phyloP scores from a whole-genome alignment of 2,888 invertebrate genomes.

The Eristalis intricaria region DNA sequence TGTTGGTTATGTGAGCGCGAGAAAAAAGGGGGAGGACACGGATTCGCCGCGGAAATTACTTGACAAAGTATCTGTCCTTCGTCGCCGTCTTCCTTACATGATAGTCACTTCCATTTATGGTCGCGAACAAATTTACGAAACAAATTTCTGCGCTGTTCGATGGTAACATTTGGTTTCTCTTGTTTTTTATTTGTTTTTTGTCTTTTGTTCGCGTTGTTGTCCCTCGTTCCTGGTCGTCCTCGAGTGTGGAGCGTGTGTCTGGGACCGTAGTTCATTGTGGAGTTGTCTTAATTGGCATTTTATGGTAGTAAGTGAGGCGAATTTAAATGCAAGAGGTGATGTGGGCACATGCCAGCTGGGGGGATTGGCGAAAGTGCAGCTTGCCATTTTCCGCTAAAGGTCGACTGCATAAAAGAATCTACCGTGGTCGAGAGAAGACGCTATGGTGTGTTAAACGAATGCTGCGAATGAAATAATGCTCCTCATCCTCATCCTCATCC shows the following conservation, averaged over 20 bases:
- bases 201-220: neutral
- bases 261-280: neutral
- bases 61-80: slow-evolving; percentile 49
- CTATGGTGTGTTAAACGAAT: neutral
- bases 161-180: slow-evolving; percentile 18
- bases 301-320: slow-evolving; percentile 9
- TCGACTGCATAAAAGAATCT: neutral
- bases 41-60: slow-evolving; percentile 49
- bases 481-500: too few relatives aligned
- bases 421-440: neutral
- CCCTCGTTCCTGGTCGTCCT: neutral
- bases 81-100: slow-evolving; percentile 39
- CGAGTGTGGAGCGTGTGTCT: slow-evolving; percentile 1
- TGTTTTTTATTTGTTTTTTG: neutral
- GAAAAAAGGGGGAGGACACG: slow-evolving; percentile 10
- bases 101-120: slow-evolving; percentile 63
- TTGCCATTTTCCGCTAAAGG: neutral
- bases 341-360: neutral
- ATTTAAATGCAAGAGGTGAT: neutral
- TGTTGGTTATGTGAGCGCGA: neutral
- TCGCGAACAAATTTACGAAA: slow-evolving; percentile 62
- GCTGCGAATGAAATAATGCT: too few relatives aligned
- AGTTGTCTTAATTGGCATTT: slow-evolving; percentile 38
- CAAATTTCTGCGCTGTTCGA: slow-evolving; percentile 61
- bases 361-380: neutral